Conservation (phyloP, 2,797 vertebrate genomes). For the Falco naumanni region DNA sequence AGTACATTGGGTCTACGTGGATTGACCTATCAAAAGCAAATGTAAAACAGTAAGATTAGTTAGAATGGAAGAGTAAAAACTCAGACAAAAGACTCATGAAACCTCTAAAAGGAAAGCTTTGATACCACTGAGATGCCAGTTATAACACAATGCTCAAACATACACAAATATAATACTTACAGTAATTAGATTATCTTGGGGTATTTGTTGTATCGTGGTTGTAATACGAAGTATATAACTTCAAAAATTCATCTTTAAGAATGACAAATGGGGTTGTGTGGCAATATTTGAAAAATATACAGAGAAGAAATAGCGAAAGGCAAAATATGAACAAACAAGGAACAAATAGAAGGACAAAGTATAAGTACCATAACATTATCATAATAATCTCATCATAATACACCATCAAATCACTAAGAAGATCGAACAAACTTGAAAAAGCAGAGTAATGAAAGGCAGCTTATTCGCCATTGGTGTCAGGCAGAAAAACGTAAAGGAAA, state of each 20-base stretch:
- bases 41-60: not conserved
- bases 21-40: not conserved
- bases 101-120: not conserved
- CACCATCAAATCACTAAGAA: not conserved
- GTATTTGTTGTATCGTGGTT: not conserved
- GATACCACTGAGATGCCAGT: not conserved
- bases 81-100: not conserved
- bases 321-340: not conserved
- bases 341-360: not conserved
- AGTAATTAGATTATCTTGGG: not conserved
- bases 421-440: not conserved
- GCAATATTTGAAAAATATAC: not conserved
- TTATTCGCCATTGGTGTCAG: not conserved
- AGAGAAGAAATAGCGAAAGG: not conserved
- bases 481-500: not conserved
- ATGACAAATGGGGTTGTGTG: not conserved
- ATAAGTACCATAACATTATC: not conserved
- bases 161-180: not conserved
- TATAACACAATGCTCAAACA: not conserved
- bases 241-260: not conserved
- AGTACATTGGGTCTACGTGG: not conserved
- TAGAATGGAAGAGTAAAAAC: not conserved
- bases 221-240: not conserved
- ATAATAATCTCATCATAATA: slow-evolving; percentile 29
- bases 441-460: not conserved